Evolutionary conservation across 2,113 vertebrate genomes (phyloP).

Genomic region (Sturnus vulgaris): DNA sequence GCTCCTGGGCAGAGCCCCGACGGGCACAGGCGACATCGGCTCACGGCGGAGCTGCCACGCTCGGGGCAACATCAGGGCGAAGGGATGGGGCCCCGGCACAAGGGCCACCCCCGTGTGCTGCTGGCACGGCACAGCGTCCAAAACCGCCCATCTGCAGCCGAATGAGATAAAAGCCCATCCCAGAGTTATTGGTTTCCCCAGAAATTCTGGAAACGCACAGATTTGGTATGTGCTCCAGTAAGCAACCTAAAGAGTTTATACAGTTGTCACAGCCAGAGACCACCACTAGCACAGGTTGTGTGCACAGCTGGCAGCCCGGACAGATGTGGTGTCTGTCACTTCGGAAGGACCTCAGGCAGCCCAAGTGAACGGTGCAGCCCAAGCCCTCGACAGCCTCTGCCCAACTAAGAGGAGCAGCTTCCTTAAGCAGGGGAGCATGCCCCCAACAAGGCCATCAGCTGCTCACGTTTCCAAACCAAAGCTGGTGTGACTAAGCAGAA

Average conservation of each 20-base stretch:
- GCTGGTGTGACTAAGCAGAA: not conserved
- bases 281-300: rapidly evolving
- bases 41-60: rapidly evolving
- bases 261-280: not conserved
- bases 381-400: not conserved
- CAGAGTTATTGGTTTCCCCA: not conserved
- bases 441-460: not conserved
- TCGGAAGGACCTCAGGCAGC: not conserved
- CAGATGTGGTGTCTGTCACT: not conserved
- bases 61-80: not conserved
- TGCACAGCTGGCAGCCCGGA: not conserved
- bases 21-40: rapidly evolving
- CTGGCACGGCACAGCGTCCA: not conserved
- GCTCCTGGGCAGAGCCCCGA: not conserved
- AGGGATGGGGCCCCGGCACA: not conserved
- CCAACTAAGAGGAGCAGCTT: not conserved
- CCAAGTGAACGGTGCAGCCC: not conserved
- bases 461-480: not conserved
- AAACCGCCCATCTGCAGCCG: not conserved
- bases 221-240: not conserved
- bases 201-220: not conserved
- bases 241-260: not conserved
- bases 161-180: not conserved
- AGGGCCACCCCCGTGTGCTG: not conserved
- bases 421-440: not conserved